A percentile compares a stretch with the other conserved stretches of the same genome.
These are phyloP conservation scores for Centruroides sculpturatus DNA, from an alignment of 1,140 invertebrate genomes.

Conservation along the genomic window DNA sequence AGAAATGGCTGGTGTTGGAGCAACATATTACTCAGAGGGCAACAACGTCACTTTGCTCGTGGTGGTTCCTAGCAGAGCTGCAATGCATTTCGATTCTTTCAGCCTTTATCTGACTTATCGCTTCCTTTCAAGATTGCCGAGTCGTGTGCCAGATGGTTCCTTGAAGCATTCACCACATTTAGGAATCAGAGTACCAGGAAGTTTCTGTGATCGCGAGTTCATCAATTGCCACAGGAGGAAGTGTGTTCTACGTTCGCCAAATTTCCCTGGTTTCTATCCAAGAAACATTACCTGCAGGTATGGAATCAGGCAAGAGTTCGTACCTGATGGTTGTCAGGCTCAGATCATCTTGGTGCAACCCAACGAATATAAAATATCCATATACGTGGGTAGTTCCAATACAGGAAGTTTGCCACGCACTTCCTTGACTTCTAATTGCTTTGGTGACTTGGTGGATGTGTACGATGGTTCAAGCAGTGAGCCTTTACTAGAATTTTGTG, in stretches of 20 bases:
- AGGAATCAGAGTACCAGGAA: slow-evolving; percentile 7
- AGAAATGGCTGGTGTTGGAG: slow-evolving; percentile 2
- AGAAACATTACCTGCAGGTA: slow-evolving; percentile 19
- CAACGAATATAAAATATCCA: slow-evolving; percentile 20
- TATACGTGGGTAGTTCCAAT: slow-evolving; percentile 4
- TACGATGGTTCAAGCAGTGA: slow-evolving; percentile 79
- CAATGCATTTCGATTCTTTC: slow-evolving; percentile 10
- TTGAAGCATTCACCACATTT: background rate
- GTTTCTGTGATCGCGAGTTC: slow-evolving; percentile 16
- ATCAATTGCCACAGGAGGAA: slow-evolving; percentile 10
- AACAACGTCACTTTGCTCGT: slow-evolving; percentile 14
- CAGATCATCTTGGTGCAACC: slow-evolving; percentile 9
- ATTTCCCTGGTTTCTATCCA: slow-evolving; percentile 18
- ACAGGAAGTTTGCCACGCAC: background rate
- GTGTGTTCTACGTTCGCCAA: slow-evolving; percentile 15
- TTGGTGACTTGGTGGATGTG: slow-evolving; percentile 68
- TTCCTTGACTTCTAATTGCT: slow-evolving; percentile 47
- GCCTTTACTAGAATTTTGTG: slow-evolving; percentile 77
- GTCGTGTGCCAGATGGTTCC: slow-evolving; percentile 3
- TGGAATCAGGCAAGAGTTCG: slow-evolving; percentile 10
- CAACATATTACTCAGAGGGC: slow-evolving; percentile 14
- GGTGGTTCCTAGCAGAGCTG: slow-evolving; percentile 11
- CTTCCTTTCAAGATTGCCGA: slow-evolving; percentile 5
- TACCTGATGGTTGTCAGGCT: slow-evolving; percentile 6
- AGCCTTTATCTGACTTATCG: slow-evolving; percentile 16